Evolutionary conservation across 1,140 invertebrate genomes (phyloP).

Genomic region (Paraescarpia echinospica): DNA sequence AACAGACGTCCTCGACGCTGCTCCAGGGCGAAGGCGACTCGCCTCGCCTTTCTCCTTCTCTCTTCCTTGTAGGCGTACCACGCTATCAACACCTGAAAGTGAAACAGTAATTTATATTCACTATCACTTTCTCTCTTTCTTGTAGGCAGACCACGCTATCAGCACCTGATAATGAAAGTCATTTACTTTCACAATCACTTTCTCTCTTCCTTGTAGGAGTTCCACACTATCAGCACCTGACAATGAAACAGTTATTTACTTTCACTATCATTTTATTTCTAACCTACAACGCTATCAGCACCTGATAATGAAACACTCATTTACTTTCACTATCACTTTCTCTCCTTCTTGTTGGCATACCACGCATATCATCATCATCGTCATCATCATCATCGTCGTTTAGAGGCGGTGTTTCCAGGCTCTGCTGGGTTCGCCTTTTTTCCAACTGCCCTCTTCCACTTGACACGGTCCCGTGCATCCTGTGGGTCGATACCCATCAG

Average conservation of each 20-base stretch:
- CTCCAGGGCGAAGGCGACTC: background rate
- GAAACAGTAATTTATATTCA: background rate
- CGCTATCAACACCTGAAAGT: background rate
- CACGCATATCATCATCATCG: too few relatives aligned
- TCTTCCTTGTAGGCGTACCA: conserved; percentile 2
- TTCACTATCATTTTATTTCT: background rate
- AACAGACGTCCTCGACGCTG: background rate
- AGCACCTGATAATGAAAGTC: background rate
- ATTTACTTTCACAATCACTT: background rate
- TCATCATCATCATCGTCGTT: too few relatives aligned
- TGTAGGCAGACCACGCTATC: background rate
- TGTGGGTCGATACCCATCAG: too few relatives aligned
- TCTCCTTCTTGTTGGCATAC: background rate
- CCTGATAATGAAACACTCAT: background rate
- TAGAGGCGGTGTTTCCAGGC: too few relatives aligned
- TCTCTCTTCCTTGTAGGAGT: background rate
- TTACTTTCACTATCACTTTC: background rate
- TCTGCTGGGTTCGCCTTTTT: too few relatives aligned
- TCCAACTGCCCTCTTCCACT: too few relatives aligned
- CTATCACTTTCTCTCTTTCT: background rate
- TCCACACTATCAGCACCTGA: background rate
- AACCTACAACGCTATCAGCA: background rate
- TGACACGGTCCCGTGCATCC: too few relatives aligned
- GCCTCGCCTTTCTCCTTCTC: background rate
- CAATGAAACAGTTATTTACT: background rate